These are phyloP conservation scores for Donacobius atricapilla DNA, from an alignment of 2,113 vertebrate species.

Conservation along the genomic window DNA sequence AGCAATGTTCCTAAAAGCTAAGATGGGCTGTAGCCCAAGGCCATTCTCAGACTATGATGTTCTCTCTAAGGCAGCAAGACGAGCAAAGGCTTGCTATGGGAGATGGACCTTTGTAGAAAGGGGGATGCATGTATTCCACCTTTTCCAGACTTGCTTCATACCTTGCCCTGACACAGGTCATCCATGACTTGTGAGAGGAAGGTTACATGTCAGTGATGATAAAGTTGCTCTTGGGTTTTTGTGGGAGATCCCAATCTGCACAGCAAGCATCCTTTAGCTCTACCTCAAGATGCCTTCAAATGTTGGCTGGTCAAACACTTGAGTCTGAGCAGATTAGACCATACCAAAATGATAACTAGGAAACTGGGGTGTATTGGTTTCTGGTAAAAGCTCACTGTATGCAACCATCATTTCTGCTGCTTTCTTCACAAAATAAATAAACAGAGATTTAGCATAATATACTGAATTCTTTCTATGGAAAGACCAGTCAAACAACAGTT, in stretches of 20 bases:
- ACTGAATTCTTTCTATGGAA: background rate
- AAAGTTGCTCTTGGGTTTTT: background rate
- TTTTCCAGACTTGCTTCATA: background rate
- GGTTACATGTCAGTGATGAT: background rate
- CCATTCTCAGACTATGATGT: background rate
- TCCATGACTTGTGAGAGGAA: background rate
- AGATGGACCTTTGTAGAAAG: background rate
- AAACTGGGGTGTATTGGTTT: background rate
- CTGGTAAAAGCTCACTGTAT: background rate
- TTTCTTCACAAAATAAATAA: background rate
- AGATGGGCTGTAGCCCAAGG: background rate
- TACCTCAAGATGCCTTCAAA: background rate
- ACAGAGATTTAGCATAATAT: background rate
- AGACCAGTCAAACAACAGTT: background rate
- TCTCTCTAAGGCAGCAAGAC: background rate
- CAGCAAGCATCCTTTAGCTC: background rate
- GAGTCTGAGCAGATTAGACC: background rate
- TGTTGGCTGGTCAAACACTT: background rate
- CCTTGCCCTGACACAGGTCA: background rate
- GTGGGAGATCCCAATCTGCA: background rate
- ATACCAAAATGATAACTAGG: background rate
- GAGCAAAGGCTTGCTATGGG: background rate
- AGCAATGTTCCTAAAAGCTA: background rate
- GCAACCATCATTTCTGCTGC: background rate
- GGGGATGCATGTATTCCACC: background rate